A percentile compares a stretch with the other conserved stretches of the same genome.
Evolutionary conservation across 92 coral and sea anemone species (phyloP).

Genomic region (Paramuricea clavata): DNA sequence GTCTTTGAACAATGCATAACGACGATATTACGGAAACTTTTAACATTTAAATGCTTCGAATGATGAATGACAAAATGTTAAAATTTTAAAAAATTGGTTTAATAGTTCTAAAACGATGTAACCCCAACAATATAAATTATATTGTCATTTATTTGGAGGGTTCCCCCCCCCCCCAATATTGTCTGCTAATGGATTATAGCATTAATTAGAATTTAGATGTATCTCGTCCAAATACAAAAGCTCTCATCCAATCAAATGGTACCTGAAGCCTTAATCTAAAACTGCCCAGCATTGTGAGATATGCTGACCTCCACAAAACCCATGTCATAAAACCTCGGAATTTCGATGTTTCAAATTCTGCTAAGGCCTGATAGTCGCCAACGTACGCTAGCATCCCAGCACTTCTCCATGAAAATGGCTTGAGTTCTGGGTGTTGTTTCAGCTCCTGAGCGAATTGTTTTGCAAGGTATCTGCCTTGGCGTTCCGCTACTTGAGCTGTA

Average conservation of each 20-base stretch:
- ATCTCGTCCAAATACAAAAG: slow-evolving; percentile 95
- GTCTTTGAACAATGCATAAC: too few relatives aligned
- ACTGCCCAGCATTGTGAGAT: slow-evolving; percentile 93
- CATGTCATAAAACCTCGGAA: slow-evolving; percentile 95
- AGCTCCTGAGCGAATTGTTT: slow-evolving; percentile 62
- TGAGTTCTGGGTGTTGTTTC: slow-evolving; percentile 63
- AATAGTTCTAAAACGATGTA: too few relatives aligned
- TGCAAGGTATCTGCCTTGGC: slow-evolving; percentile 90
- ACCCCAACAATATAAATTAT: too few relatives aligned
- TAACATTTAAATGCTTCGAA: too few relatives aligned
- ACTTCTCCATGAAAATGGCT: slow-evolving; percentile 88
- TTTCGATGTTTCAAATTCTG: slow-evolving; percentile 89
- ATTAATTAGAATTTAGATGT: slow-evolving; percentile 81
- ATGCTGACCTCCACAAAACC: slow-evolving; percentile 97
- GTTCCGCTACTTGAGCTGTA: slow-evolving; percentile 97
- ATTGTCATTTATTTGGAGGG: too few relatives aligned
- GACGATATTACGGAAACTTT: too few relatives aligned
- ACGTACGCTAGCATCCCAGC: slow-evolving; percentile 96
- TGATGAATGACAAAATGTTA: too few relatives aligned
- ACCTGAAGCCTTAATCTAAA: slow-evolving; percentile 96
- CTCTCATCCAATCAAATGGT: slow-evolving; percentile 97
- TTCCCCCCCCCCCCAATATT: too few relatives aligned
- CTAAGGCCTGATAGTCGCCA: slow-evolving; percentile 91
- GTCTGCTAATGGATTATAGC: too few relatives aligned
- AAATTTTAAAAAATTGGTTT: too few relatives aligned